A percentile compares a stretch with the other conserved stretches of the same genome.
These are phyloP conservation scores for Gymnocephalus cernua DNA, from an alignment of 2,113 vertebrate genomes.

Conservation along the genomic window DNA sequence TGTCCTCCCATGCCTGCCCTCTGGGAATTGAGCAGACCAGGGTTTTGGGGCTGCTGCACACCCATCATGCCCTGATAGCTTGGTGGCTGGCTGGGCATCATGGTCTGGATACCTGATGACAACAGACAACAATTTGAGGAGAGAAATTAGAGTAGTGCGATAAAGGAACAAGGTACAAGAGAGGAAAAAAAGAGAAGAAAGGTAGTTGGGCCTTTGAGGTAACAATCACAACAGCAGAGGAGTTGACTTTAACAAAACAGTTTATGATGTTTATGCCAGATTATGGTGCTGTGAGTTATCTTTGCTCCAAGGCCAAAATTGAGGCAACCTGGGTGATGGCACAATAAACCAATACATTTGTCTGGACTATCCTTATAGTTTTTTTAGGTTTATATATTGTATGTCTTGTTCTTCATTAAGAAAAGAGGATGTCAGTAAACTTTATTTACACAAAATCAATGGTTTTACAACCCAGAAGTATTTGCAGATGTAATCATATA, in stretches of 20 bases:
- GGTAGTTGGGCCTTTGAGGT: background rate
- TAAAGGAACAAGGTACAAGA: background rate
- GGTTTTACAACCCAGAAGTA: background rate
- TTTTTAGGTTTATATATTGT: background rate
- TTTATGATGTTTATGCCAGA: background rate
- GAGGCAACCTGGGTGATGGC: background rate
- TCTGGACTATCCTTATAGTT: background rate
- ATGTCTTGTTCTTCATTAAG: background rate
- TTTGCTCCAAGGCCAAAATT: background rate
- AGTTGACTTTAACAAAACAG: background rate
- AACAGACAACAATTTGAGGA: constrained; percentile 1
- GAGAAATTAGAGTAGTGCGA: background rate
- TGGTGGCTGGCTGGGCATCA: constrained; percentile 97
- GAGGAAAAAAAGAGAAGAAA: background rate
- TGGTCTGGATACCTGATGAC: constrained; percentile 91
- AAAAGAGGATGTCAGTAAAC: background rate
- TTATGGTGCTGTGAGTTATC: background rate
- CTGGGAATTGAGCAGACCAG: constrained; percentile 91
- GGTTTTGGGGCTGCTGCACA: constrained; percentile 94
- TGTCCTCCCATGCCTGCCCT: constrained; percentile 90
- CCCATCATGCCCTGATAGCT: constrained; percentile 95
- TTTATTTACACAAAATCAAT: background rate
- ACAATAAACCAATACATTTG: background rate
- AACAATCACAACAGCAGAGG: background rate
- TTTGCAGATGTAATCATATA: background rate